A percentile compares a stretch with the other conserved stretches of the same genome.
These are phyloP conservation scores for Ramazzottius varieornatus DNA, from an alignment of 2,888 invertebrate genomes.

Conservation along the genomic window DNA sequence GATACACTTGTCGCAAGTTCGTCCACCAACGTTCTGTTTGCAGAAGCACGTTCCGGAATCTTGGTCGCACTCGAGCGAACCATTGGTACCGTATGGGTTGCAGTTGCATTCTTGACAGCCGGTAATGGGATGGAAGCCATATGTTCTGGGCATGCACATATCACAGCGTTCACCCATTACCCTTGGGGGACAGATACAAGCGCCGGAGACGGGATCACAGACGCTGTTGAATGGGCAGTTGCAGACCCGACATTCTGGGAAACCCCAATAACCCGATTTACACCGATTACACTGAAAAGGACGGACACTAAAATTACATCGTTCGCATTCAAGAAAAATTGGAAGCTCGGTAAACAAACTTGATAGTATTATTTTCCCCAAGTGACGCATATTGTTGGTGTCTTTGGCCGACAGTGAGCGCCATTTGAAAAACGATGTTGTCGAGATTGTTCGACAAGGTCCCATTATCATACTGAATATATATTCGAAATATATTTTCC, in stretches of 20 bases:
- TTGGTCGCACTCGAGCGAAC: slow-evolving; percentile 59
- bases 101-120: slow-evolving; percentile 78
- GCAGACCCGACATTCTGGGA: slow-evolving; percentile 71
- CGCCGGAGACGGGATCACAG: slow-evolving; percentile 33
- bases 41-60: slow-evolving; percentile 62
- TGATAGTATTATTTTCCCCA: too few species aligned
- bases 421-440: too few species aligned
- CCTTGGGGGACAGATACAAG: slow-evolving; percentile 68
- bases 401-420: too few species aligned
- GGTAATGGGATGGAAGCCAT: slow-evolving; percentile 68
- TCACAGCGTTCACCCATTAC: slow-evolving; percentile 72
- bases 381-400: too few species aligned
- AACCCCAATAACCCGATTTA: slow-evolving; percentile 71
- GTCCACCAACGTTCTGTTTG: slow-evolving; percentile 54
- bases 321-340: too few species aligned
- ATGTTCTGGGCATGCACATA: slow-evolving; percentile 58
- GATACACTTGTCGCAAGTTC: slow-evolving; percentile 61
- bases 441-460: too few species aligned
- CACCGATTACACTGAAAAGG: slow-evolving; percentile 36
- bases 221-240: slow-evolving; percentile 55
- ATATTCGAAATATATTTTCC: not conserved
- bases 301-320: too few species aligned
- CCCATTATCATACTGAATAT: too few species aligned
- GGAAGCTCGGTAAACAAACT: too few species aligned
- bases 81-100: slow-evolving; percentile 41